Conservation (phyloP, 1,140 invertebrate species). For the Drosophila kanapiae region DNA sequence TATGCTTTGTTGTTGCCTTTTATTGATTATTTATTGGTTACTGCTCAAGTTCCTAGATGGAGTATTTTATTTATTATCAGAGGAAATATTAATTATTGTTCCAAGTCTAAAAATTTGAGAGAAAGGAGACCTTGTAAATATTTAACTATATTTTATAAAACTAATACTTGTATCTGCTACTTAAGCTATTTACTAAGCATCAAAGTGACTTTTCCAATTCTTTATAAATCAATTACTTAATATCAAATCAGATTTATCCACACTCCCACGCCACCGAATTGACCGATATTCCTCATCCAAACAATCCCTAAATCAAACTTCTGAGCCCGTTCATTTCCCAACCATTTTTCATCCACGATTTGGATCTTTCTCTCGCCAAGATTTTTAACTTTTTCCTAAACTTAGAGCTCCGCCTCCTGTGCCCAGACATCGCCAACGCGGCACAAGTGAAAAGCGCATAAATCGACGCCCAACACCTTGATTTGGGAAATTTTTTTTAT, state of each 20-base stretch:
- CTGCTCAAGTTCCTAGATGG: neutral
- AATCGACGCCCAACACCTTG: conserved; percentile 77
- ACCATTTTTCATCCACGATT: conserved; percentile 31
- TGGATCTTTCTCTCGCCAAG: conserved; percentile 29
- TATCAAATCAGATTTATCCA: neutral
- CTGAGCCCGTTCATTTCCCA: conserved; percentile 23
- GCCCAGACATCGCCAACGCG: conserved; percentile 51
- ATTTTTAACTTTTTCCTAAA: conserved; percentile 41
- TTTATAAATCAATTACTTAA: neutral
- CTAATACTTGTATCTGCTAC: accelerated
- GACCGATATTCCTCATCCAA: conserved; percentile 9
- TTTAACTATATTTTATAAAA: neutral
- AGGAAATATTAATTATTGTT: neutral
- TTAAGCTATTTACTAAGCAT: too few relatives aligned
- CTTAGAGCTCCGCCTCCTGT: conserved; percentile 28
- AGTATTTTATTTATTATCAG: neutral
- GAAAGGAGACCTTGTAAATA: neutral
- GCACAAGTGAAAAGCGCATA: conserved; percentile 78
- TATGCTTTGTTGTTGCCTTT: neutral
- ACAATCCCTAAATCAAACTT: conserved; percentile 10
- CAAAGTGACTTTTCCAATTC: too few relatives aligned
- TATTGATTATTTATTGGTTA: neutral
- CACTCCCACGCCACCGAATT: conserved; percentile 13
- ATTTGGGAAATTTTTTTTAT: conserved; percentile 20
- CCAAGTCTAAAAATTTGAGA: too few relatives aligned